A percentile compares a stretch with the other conserved stretches of the same genome.
Conservation (phyloP, 2,888 invertebrate genomes). For the Rhogogaster chlorosoma region DNA sequence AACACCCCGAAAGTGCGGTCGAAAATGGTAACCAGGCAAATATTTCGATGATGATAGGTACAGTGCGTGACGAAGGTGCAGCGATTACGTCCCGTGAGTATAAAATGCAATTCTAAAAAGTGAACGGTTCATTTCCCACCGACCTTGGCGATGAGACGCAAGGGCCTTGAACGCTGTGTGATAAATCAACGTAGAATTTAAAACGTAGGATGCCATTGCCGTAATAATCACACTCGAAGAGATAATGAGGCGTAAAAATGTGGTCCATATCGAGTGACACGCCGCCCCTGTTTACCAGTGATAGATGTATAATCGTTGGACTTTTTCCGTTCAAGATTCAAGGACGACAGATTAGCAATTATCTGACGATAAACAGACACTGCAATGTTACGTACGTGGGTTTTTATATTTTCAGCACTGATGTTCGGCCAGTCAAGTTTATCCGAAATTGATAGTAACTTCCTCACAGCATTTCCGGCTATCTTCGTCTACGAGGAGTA, state of each 20-base stretch:
- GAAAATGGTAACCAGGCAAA: conserved; percentile 49
- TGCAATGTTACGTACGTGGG: background rate
- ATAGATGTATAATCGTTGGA: conserved; percentile 5
- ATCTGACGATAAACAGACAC: background rate
- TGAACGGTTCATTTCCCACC: background rate
- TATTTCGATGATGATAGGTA: conserved; percentile 47
- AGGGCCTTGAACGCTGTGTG: background rate
- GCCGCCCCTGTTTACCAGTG: background rate
- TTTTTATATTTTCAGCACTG: conserved; percentile 24
- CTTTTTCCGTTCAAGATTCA: background rate
- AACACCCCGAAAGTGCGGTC: conserved; percentile 48
- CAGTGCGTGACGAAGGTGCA: conserved; percentile 45
- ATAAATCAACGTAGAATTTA: background rate
- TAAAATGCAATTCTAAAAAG: background rate
- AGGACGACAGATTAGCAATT: conserved; percentile 13
- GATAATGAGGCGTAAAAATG: conserved; percentile 6
- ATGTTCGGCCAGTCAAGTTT: conserved; percentile 27
- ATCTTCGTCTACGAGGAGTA: conserved; percentile 49
- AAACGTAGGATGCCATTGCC: background rate
- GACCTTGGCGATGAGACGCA: background rate
- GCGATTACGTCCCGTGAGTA: conserved; percentile 43
- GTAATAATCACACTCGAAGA: conserved; percentile 17
- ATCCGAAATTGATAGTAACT: background rate
- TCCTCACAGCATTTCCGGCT: conserved; percentile 20
- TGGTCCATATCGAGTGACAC: conserved; percentile 16